phyloP scores from a whole-genome alignment of 2,888 invertebrate species.

The Coenonympha arcania region DNA sequence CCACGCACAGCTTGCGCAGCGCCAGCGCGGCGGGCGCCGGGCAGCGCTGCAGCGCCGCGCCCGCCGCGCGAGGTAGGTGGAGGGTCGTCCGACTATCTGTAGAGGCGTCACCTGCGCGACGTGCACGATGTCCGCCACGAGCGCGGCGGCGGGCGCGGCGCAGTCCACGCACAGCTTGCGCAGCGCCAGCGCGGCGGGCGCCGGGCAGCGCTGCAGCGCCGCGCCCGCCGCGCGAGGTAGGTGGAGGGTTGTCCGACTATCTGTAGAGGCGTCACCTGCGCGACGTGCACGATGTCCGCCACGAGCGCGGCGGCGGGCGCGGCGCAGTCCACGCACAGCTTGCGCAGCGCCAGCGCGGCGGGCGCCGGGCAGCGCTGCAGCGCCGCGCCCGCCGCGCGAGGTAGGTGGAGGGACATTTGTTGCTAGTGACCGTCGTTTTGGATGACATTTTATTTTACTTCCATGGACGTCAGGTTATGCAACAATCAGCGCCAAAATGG shows the following conservation, averaged over 20 bases:
- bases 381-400: conserved; percentile 61
- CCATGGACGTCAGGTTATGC: too few relatives aligned
- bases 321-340: conserved; percentile 87
- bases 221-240: conserved; percentile 62
- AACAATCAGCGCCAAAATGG: too few relatives aligned
- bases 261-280: conserved; percentile 43
- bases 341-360: conserved; percentile 88
- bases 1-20: conserved; percentile 87
- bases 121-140: conserved; percentile 82
- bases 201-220: conserved; percentile 77
- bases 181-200: conserved; percentile 87
- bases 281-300: conserved; percentile 81
- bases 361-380: conserved; percentile 81
- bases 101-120: conserved; percentile 64
- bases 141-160: conserved; percentile 80
- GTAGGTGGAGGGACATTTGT: too few relatives aligned
- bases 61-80: conserved; percentile 62
- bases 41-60: conserved; percentile 74
- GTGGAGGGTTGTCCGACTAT: too few relatives aligned
- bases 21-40: conserved; percentile 88
- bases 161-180: conserved; percentile 91
- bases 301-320: conserved; percentile 83
- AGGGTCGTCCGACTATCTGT: too few relatives aligned
- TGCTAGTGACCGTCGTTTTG: too few relatives aligned
- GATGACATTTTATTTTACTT: too few relatives aligned